phyloP scores from a whole-genome alignment of 2,113 vertebrate genomes.

The Heteronetta atricapilla region DNA sequence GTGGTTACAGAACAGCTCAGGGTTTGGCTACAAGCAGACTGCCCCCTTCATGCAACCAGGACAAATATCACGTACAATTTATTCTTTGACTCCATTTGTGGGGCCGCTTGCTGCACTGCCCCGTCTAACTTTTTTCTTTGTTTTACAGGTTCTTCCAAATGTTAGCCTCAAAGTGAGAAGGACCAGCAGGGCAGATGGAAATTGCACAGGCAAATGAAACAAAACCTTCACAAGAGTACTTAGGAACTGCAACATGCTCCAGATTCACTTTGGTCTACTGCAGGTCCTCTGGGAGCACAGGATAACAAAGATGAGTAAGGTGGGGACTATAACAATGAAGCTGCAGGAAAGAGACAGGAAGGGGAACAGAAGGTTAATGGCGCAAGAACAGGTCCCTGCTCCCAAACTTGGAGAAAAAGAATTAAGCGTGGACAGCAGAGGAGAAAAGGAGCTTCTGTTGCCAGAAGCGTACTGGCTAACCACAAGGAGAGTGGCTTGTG shows the following conservation, averaged over 20 bases:
- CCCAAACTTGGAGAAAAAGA: neutral
- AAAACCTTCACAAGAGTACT: neutral
- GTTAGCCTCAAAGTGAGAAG: neutral
- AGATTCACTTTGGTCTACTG: fast-evolving
- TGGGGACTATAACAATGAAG: neutral
- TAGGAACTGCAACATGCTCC: neutral
- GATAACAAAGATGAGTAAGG: neutral
- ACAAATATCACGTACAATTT: neutral
- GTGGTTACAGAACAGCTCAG: neutral
- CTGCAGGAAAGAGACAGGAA: neutral
- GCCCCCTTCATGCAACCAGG: neutral
- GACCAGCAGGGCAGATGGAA: neutral
- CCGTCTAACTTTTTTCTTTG: neutral
- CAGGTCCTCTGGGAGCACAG: neutral
- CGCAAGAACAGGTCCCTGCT: fast-evolving
- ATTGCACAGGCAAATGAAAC: neutral
- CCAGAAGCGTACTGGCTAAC: neutral
- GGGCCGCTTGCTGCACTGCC: neutral
- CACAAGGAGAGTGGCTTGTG: neutral
- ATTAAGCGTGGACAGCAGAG: neutral
- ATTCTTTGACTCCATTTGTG: neutral
- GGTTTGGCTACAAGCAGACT: constrained; percentile 16
- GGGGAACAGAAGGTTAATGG: neutral
- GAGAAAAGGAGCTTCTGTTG: neutral
- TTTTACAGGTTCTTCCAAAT: neutral